Base-by-base conservation (phyloP, 2,888 invertebrate species). In the Drepana falcataria region DNA sequence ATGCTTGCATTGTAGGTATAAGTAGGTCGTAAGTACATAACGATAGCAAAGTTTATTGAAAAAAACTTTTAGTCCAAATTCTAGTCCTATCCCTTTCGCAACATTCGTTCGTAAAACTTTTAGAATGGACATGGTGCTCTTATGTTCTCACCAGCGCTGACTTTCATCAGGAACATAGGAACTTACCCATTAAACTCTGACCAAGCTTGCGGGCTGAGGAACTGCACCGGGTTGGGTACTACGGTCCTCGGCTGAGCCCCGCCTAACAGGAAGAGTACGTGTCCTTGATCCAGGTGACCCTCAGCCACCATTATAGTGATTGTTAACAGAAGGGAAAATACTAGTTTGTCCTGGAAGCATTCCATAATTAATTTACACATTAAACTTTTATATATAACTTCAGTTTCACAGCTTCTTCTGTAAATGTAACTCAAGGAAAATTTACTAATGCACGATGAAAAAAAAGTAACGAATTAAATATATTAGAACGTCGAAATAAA, bases 241-340 rank as follows among this genome's bases (percentile, higher is more conserved):
- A 85, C 63, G 51, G 76, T 62, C 1, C 80, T 71, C 3, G 87
- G 79, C 49, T 84, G 81, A 48, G 96, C 97, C 37, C 98, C 98
- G 0, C 96, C 97, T 63, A 98, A 77, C 34, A 98, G 84, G 82
- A 98, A 98, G 91, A 96, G 93, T 94, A 97, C 97, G 75, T 97
- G 95, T 0, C 87, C 69, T 47, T 91, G 79, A 58, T 94, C 92
- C 53, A 96, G 80, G 48, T 91, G 77, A n/a, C 92, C 87, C 33
- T 93, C 92, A 52, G 93, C 92, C 57, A 93, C 81, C 85, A 95
- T 85, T 60, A 95, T 87, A 71, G 97, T 96, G 41, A 96, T 91
- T 9, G 94, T 92, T 63, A 97, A 85, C 61, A 96, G 81, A 57
- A 97, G 84, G 6, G 96, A 96, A 85, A 98, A 98, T 53, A 98